Percentiles rank a stretch among this genome's conserved stretches.
These are phyloP conservation scores for Drosophila ezoana DNA, from an alignment of 2,888 invertebrate species.

Conservation along the genomic window DNA sequence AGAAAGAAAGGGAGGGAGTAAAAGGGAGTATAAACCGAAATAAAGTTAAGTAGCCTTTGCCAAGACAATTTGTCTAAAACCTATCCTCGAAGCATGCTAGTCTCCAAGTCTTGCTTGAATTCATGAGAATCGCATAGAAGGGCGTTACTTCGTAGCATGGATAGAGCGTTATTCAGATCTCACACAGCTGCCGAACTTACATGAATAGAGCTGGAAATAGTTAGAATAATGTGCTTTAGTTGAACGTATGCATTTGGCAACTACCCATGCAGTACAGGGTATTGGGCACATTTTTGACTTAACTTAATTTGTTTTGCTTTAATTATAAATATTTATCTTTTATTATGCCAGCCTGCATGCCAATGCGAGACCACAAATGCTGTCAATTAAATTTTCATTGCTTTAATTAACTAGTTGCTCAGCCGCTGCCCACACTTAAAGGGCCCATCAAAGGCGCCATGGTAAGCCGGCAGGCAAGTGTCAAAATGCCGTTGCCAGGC, in stretches of 20 bases:
- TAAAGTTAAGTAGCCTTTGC: too few species aligned
- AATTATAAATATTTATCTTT: slow-evolving; percentile 20
- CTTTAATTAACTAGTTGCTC: slow-evolving; percentile 22
- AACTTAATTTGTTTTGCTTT: neutral
- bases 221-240: neutral
- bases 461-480: slow-evolving; percentile 61
- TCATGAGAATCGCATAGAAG: too few species aligned
- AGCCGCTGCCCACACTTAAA: slow-evolving; percentile 19
- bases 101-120: too few species aligned
- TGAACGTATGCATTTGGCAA: neutral
- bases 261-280: too few species aligned
- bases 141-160: too few species aligned
- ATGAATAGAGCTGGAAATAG: neutral
- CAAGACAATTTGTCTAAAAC: too few species aligned
- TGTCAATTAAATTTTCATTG: slow-evolving; percentile 19
- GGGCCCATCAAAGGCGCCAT: slow-evolving; percentile 23
- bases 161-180: too few species aligned
- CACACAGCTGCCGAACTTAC: too few species aligned
- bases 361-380: slow-evolving; percentile 1
- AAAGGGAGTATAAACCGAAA: too few species aligned
- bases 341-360: slow-evolving; percentile 5
- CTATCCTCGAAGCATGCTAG: too few species aligned
- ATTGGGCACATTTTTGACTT: neutral
- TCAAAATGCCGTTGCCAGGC: slow-evolving; percentile 72
- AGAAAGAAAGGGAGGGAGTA: too few species aligned